Percentiles rank a stretch among this genome's conserved stretches.
phyloP scores from a whole-genome alignment of 1,140 invertebrate species.

The Lerema accius region DNA sequence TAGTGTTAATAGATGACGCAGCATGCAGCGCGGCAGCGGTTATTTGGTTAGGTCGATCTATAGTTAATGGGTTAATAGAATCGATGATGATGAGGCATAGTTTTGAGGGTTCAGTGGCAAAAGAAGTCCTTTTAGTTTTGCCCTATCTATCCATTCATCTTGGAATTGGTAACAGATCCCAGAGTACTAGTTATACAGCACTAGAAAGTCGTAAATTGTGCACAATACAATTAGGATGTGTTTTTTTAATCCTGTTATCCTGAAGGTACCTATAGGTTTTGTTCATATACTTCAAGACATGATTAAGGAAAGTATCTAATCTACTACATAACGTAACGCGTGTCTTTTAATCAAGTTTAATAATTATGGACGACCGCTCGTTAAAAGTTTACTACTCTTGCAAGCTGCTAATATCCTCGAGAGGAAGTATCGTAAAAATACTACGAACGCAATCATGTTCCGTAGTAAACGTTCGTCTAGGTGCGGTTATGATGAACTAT shows the following conservation, averaged over 20 bases:
- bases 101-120: too few species aligned
- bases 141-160: too few species aligned
- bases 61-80: neutral
- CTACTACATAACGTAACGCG: neutral
- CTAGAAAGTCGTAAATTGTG: too few species aligned
- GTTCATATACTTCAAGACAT: neutral
- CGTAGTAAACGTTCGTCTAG: neutral
- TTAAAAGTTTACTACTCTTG: conserved; percentile 24
- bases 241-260: too few species aligned
- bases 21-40: too few species aligned
- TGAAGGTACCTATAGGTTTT: too few species aligned
- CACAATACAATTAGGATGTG: too few species aligned
- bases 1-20: neutral
- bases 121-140: too few species aligned
- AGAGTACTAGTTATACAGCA: too few species aligned
- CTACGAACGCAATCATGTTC: conserved; percentile 12
- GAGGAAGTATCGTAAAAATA: conserved; percentile 28
- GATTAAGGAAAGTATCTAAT: neutral
- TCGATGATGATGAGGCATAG: neutral
- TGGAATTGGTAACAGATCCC: too few species aligned
- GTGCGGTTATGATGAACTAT: neutral
- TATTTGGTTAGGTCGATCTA: too few species aligned
- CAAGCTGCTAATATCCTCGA: conserved; percentile 22
- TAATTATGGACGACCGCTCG: conserved; percentile 25
- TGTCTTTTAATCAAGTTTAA: conserved; percentile 19